Evolutionary conservation across 2,888 invertebrate genomes (phyloP).

Genomic region (Erannis defoliaria): DNA sequence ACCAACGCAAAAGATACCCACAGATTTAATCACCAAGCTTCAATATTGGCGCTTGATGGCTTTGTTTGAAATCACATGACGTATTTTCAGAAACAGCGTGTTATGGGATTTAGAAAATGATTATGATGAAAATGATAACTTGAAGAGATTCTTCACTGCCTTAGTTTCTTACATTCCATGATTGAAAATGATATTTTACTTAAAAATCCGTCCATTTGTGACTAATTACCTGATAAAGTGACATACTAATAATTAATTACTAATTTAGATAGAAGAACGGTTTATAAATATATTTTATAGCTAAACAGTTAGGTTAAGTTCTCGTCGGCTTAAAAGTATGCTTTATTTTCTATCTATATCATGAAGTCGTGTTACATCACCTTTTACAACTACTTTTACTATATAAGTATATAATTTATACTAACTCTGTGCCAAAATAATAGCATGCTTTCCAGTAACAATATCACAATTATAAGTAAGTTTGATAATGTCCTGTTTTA

Average conservation of each 20-base stretch:
- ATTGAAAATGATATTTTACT: constrained; percentile 37
- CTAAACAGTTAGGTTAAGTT: constrained; percentile 13
- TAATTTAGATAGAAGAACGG: constrained; percentile 30
- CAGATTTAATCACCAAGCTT: constrained; percentile 2
- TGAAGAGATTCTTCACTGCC: constrained; percentile 57
- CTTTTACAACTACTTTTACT: neutral
- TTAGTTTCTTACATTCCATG: constrained; percentile 47
- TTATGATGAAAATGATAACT: constrained; percentile 57
- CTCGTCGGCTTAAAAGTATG: neutral
- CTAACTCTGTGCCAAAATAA: constrained; percentile 73
- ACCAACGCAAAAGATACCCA: constrained; percentile 13
- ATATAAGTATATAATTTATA: constrained; percentile 37
- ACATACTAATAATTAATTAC: constrained; percentile 53
- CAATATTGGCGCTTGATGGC: constrained; percentile 8
- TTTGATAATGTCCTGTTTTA: constrained; percentile 2
- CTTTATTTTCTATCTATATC: neutral
- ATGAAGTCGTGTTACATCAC: neutral
- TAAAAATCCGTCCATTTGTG: constrained; percentile 51
- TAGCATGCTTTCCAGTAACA: constrained; percentile 49
- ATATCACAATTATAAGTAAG: constrained; percentile 11
- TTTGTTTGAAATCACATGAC: constrained; percentile 1
- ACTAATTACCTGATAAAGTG: constrained; percentile 61
- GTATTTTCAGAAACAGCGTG: constrained; percentile 8
- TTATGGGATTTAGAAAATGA: constrained; percentile 27
- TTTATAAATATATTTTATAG: constrained; percentile 24